These are phyloP conservation scores for Anoplophora glabripennis DNA, from an alignment of 1,140 invertebrate species.

Conservation along the genomic window DNA sequence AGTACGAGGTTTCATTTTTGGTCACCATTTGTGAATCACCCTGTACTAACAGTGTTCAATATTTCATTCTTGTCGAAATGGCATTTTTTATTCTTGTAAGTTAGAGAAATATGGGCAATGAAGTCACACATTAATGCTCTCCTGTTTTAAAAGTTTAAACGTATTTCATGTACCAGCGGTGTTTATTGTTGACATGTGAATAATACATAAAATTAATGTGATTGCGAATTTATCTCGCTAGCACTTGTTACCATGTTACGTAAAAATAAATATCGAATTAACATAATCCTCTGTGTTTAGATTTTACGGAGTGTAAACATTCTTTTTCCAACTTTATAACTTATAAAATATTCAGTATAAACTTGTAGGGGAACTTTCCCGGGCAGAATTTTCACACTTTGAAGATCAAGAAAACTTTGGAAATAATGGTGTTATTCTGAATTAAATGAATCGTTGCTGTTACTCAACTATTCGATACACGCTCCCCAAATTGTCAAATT, in stretches of 20 bases:
- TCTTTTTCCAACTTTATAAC: constrained; percentile 18
- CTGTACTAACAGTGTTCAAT: no score
- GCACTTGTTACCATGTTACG: constrained; percentile 1
- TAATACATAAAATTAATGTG: constrained; percentile 1
- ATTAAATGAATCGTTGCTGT: constrained; percentile 30
- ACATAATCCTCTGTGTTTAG: constrained; percentile 18
- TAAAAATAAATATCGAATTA: constrained; percentile 15
- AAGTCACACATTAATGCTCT: no score
- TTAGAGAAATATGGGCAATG: no score
- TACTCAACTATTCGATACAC: neutral
- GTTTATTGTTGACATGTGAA: no score
- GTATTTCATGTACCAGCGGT: no score
- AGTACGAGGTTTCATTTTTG: no score
- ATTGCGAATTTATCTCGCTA: constrained; percentile 3
- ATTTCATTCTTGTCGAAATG: no score
- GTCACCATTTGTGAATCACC: no score
- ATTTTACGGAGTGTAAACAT: constrained; percentile 20
- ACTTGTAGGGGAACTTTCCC: constrained; percentile 25
- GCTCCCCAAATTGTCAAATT: neutral
- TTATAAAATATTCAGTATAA: constrained; percentile 36
- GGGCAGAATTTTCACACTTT: constrained; percentile 27
- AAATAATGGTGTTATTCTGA: constrained; percentile 31
- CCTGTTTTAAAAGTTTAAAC: no score
- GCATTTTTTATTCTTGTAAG: no score
- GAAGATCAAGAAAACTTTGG: constrained; percentile 27